These are phyloP conservation scores for Anaspis maculata DNA, from an alignment of 2,888 invertebrate genomes.

Conservation along the genomic window DNA sequence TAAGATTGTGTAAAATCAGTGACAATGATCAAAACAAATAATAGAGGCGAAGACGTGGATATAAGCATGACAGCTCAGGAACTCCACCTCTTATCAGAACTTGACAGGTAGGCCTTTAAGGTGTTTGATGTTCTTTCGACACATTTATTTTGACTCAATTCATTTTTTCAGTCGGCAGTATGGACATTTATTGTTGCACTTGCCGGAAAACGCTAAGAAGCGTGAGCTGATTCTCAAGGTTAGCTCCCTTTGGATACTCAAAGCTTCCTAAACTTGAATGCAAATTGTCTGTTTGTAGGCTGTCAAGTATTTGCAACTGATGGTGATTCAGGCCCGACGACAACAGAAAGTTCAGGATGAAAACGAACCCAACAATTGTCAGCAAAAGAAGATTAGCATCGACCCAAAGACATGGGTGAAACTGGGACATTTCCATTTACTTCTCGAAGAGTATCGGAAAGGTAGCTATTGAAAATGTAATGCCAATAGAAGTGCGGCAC, in stretches of 20 bases:
- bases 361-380: slow-evolving; percentile 33
- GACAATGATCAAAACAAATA: slow-evolving; percentile 34
- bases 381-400: slow-evolving; percentile 59
- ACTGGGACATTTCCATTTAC: slow-evolving; percentile 89
- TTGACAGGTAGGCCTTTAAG: slow-evolving; percentile 77
- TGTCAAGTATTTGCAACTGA: slow-evolving; percentile 75
- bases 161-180: slow-evolving; percentile 69
- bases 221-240: slow-evolving; percentile 73
- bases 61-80: slow-evolving; percentile 63
- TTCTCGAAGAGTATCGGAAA: slow-evolving; percentile 90
- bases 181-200: slow-evolving; percentile 78
- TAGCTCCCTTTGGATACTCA: no score
- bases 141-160: slow-evolving; percentile 24
- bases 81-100: slow-evolving; percentile 75
- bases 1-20: no score
- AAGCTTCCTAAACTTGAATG: no score
- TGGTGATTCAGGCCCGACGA: slow-evolving; percentile 71
- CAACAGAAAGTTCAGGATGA: slow-evolving; percentile 44
- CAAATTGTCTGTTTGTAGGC: slow-evolving; percentile 46
- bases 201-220: slow-evolving; percentile 72
- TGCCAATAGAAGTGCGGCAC: background rate
- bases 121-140: slow-evolving; percentile 7
- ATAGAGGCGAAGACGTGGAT: slow-evolving; percentile 30
- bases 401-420: slow-evolving; percentile 90
- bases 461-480: slow-evolving; percentile 65